A percentile compares a stretch with the other conserved stretches of the same genome.
Evolutionary conservation across 2,113 vertebrate genomes (phyloP).

Genomic region (Smithornis capensis): DNA sequence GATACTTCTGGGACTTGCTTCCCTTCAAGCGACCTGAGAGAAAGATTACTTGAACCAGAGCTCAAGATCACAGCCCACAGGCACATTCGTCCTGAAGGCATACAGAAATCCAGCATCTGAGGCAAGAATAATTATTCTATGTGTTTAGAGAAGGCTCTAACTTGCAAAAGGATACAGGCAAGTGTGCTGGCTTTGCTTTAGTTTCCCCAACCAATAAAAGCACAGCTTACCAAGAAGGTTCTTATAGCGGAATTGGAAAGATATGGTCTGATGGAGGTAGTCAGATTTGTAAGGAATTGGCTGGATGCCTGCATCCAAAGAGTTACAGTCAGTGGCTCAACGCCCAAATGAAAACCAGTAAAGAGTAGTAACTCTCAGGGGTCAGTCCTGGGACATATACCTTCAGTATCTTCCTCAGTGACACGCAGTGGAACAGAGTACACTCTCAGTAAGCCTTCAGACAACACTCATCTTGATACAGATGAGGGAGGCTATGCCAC

Average conservation of each 20-base stretch:
- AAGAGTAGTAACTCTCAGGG: not conserved
- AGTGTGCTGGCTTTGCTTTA: not conserved
- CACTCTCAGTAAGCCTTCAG: not conserved
- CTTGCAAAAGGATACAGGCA: not conserved
- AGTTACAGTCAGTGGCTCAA: not conserved
- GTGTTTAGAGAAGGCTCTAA: not conserved
- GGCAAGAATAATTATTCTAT: not conserved
- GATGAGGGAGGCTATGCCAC: not conserved
- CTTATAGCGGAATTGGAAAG: not conserved
- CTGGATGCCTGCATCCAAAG: not conserved
- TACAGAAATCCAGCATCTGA: not conserved
- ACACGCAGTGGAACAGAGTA: not conserved
- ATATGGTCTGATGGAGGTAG: fast-evolving
- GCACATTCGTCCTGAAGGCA: not conserved
- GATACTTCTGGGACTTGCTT: slow-evolving; percentile 7
- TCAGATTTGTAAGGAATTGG: not conserved
- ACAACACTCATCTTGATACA: not conserved
- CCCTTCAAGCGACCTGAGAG: not conserved
- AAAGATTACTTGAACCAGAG: not conserved
- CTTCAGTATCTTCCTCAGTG: fast-evolving
- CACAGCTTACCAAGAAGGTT: not conserved
- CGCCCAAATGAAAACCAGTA: not conserved
- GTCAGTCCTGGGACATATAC: not conserved
- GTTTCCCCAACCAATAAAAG: not conserved
- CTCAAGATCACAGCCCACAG: slow-evolving; percentile 15